Percentiles rank a stretch among this genome's conserved stretches.
phyloP scores from a whole-genome alignment of 2,888 invertebrate genomes.

The Parascotia fuliginaria region DNA sequence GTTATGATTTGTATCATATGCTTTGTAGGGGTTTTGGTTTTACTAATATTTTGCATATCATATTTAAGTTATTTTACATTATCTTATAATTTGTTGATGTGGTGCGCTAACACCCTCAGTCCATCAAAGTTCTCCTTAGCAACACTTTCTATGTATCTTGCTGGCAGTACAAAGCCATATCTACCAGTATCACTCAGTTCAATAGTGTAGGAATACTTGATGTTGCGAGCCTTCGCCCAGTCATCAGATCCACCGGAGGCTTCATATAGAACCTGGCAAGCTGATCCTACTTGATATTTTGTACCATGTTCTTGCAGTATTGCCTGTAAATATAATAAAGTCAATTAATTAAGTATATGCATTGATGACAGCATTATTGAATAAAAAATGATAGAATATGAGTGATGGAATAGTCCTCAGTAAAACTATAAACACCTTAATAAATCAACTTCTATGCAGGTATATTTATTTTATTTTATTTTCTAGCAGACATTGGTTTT shows the following conservation, averaged over 20 bases:
- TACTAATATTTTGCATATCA: no score
- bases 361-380: no score
- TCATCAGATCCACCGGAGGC: slow-evolving; percentile 94
- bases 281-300: slow-evolving; percentile 90
- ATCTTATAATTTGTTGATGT: slow-evolving; percentile 48
- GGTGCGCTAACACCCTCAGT: slow-evolving; percentile 85
- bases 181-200: slow-evolving; percentile 94
- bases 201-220: slow-evolving; percentile 95
- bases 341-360: no score
- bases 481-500: not conserved
- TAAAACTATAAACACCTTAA: no score
- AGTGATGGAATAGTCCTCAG: no score
- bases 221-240: slow-evolving; percentile 94
- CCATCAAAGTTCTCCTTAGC: slow-evolving; percentile 91
- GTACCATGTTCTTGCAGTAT: slow-evolving; percentile 87
- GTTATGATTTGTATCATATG: no score
- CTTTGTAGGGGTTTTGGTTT: no score
- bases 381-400: no score
- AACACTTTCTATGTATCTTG: slow-evolving; percentile 90
- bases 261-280: slow-evolving; percentile 92
- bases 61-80: slow-evolving; percentile 7
- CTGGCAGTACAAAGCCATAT: slow-evolving; percentile 95
- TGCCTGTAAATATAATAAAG: slow-evolving; percentile 70
- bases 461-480: no score
- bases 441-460: no score